Conservation (phyloP, 1,140 invertebrate genomes). For the Drosophila pachea region DNA sequence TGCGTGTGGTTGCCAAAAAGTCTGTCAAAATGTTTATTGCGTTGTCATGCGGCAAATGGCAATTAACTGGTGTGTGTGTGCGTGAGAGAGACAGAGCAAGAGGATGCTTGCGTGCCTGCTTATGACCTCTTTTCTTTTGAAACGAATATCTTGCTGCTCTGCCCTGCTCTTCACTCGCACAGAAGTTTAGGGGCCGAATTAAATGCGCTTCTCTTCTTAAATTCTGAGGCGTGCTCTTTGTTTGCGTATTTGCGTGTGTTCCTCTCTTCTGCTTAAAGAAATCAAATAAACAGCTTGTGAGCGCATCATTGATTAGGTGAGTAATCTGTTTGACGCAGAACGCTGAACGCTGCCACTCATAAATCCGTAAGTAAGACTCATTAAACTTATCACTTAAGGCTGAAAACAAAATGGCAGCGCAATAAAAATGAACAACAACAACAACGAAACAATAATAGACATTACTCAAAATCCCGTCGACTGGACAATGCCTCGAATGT, state of each 20-base stretch:
- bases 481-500: slow-evolving; percentile 31
- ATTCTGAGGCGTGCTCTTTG: background rate
- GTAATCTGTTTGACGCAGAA: slow-evolving; percentile 8
- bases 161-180: background rate
- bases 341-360: slow-evolving; percentile 13
- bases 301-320: slow-evolving; percentile 29
- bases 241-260: background rate
- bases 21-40: slow-evolving; percentile 44
- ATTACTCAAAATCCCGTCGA: slow-evolving; percentile 35
- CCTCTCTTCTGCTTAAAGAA: background rate
- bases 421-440: slow-evolving; percentile 20
- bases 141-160: background rate
- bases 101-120: background rate
- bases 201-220: background rate
- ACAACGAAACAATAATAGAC: slow-evolving; percentile 26
- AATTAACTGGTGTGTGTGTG: slow-evolving; percentile 23
- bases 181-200: background rate
- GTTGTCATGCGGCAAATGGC: slow-evolving; percentile 29
- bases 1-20: slow-evolving; percentile 27
- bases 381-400: slow-evolving; percentile 47
- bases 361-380: slow-evolving; percentile 32
- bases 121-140: background rate
- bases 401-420: slow-evolving; percentile 26
- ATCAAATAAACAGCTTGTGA: slow-evolving; percentile 19
- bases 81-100: background rate